Percentiles rank a stretch among this genome's conserved stretches.
Evolutionary conservation across 2,888 invertebrate genomes (phyloP).

Genomic region (Syritta pipiens): DNA sequence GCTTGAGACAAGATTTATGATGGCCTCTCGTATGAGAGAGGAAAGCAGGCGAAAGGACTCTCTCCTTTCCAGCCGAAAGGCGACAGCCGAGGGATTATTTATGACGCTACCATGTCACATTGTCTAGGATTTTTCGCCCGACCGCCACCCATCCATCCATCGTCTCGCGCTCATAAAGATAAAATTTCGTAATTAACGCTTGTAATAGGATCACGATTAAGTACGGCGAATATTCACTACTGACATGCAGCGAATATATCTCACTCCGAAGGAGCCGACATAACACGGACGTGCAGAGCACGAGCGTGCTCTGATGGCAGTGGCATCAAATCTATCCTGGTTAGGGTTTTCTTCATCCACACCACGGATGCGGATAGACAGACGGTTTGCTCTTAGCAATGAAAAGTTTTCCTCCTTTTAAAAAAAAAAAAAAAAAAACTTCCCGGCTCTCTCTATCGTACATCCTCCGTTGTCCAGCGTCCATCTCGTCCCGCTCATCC

Average conservation of each 20-base stretch:
- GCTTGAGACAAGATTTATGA: conserved; percentile 63
- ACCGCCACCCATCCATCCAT: conserved; percentile 23
- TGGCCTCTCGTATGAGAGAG: conserved; percentile 33
- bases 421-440: not conserved
- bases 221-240: conserved; percentile 65
- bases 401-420: conserved; percentile 16
- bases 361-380: conserved; percentile 1
- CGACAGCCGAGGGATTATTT: conserved; percentile 53
- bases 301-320: not conserved
- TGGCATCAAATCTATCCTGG: not conserved
- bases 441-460: not conserved
- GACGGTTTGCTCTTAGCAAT: conserved; percentile 32
- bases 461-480: no score
- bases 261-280: conserved; percentile 34
- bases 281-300: conserved; percentile 6
- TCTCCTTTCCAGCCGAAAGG: conserved; percentile 8
- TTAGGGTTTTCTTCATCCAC: conserved; percentile 2
- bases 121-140: conserved; percentile 27
- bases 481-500: no score
- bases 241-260: conserved; percentile 48
- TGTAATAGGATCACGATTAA: conserved; percentile 77
- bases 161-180: conserved; percentile 62
- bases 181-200: conserved; percentile 76
- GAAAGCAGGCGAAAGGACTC: conserved; percentile 6
- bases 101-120: conserved; percentile 52